Base-by-base conservation (phyloP, 2,113 vertebrate genomes). In the Catharus bicknelli region DNA sequence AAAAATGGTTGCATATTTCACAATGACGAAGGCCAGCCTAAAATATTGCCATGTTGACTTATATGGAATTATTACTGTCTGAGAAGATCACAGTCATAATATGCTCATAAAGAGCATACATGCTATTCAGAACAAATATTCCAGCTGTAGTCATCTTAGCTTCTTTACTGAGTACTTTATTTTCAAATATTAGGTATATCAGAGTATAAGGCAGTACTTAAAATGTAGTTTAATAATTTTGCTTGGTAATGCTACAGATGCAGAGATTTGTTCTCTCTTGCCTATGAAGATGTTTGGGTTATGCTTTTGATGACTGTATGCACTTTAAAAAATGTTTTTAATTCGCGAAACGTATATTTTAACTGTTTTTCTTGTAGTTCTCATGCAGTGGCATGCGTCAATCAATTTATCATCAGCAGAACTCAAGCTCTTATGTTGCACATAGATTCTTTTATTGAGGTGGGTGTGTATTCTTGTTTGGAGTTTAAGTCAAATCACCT, bases 341-440 rank as follows among this genome's bases (percentile, higher is more conserved):
- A 43, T 6, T 61, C 2, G 15, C 59, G 13, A 30, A 91, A 51
- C 51, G 20, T 5, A 0, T 77, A 12, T 88, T 86, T 88, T 66
- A 59, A 86, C 50, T 88, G 10, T 90, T 91, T 54, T 57, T 21
- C 73, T 96, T 94, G 17, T 96, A 99, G 99, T 96, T 99, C 99
- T 95, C 99, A 99, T 89, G 99, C 99, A 95, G 99, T 99, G 64
- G 99, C 99, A 47, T 99, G 99, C 4, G 99, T 99, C 90, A 99
- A 99, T 97, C 99, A 99, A 82, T 99, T 99, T 95, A 99, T 99
- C 97, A 99, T 99, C 98, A 99, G 98, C 97, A 98, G 99, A 96
- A 99, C 99, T 92, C 99, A 99, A 96, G 99, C 99, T 80, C 98
- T 99, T 34, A 99, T 99, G 99, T 96, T 99, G 90, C 99, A 99